Evolutionary conservation across 2,113 vertebrate genomes (phyloP), one percentile per base, ranked within the genome.

Genomic region (Lipophrys pholis): DNA sequence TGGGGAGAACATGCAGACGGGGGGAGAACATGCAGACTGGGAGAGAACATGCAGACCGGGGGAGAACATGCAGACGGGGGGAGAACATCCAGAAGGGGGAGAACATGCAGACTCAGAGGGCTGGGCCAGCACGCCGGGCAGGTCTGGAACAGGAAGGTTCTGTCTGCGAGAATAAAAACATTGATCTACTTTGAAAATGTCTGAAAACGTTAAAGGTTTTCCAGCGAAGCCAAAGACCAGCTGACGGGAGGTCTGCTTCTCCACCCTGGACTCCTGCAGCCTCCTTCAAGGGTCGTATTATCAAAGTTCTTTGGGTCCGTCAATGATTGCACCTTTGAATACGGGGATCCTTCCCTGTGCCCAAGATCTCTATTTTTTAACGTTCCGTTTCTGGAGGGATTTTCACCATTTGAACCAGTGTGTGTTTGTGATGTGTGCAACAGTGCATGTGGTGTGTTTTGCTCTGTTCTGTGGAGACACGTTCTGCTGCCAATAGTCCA

Each of bases 401-500:
- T 75, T 73, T 51, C 69, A 64, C 55, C 56, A 43, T 72, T 40
- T 45, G 42, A 77, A 57, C 60, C 46, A 17, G 84, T 84, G 66
- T 76, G 58, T 82, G 60, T 73, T 61, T 79, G 62, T 66, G 62
- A 64, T 66, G 68, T 82, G 68, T 68, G 64, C 69, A 85, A 80
- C 50, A 54, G 73, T 85, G 87, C 83, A 87, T 86, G 39, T 78
- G 41, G 53, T 73, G 73, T 88, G 58, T 82, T 82, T 73, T 72
- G 50, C 16, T 76, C 15, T 38, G 52, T 77, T 81, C 42, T 75
- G 79, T 43, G 15, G 41, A 65, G 45, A 86, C 50, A 76, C 54
- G 75, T 78, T 58, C 80, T 85, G 78, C 69, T 81, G 82, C 80
- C 79, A 41, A 14, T 55, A 71, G 67, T 84, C 67, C 40, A 60